A percentile compares a stretch with the other conserved stretches of the same genome.
Evolutionary conservation across 2,113 vertebrate species (phyloP).

Genomic region (Alligator mississippiensis): DNA sequence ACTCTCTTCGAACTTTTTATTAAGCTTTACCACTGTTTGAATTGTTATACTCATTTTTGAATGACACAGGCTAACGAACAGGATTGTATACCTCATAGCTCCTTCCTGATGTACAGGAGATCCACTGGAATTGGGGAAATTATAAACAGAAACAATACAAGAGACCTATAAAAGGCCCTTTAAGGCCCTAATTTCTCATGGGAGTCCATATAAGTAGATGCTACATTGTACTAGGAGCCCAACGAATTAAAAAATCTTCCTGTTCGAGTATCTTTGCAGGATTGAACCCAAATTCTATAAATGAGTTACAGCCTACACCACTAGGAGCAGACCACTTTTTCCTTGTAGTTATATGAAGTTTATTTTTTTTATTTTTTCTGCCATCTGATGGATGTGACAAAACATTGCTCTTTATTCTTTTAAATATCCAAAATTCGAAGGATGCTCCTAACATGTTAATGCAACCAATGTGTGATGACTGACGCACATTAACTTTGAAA

Average conservation of each 20-base stretch:
- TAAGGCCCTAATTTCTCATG: background rate
- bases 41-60: background rate
- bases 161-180: background rate
- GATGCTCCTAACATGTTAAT: background rate
- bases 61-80: background rate
- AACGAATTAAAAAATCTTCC: background rate
- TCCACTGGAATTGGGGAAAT: background rate
- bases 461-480: slow-evolving; percentile 48
- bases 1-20: no score
- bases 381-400: background rate
- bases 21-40: no score
- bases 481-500: slow-evolving; percentile 49
- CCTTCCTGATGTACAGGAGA: background rate
- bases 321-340: background rate
- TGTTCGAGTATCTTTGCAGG: background rate
- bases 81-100: background rate
- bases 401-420: slow-evolving; percentile 26
- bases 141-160: no score
- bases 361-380: slow-evolving; percentile 9
- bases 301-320: background rate
- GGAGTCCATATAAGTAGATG: background rate
- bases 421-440: slow-evolving; percentile 39
- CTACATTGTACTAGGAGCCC: background rate
- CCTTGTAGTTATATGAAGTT: background rate
- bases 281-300: background rate